Base-by-base conservation (phyloP, 2,888 invertebrate genomes). In the Podotricha telesiphe region DNA sequence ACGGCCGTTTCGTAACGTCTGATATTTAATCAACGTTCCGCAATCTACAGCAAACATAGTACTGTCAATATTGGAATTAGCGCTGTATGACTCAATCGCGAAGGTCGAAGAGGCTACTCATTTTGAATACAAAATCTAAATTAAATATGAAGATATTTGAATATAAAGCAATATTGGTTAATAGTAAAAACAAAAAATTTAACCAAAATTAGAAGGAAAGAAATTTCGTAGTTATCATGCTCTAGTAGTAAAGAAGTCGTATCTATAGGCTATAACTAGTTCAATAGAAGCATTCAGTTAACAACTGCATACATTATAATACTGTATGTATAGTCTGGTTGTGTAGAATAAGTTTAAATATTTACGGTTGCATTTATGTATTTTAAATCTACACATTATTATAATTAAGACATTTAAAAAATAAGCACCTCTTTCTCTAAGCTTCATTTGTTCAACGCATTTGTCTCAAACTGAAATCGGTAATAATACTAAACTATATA, bases 251-350 rank as follows among this genome's bases (percentile, higher is more conserved):
- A 50, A 28, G 53, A 64, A 61, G 47, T 58, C 69, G n/a, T n/a
- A n/a, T 62, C 71, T 71, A 68, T 45, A 22, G 59, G 11, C 45
- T 59, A 59, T 28, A 7, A 48, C 48, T 69, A 62, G 51, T 48
- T 66, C 67, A 68, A 64, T 67, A 68, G 51, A 77, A 76, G 77
- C 77, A 70, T 71, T 73, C 73, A 70, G 79, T 79, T 80, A 79
- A 75, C 37, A 48, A 37, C 74, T 76, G 79, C 80, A 75, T 78
- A 79, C 70, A 75, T 72, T 76, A 75, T 75, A 70, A 62, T 65
- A 72, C 71, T 69, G 70, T 65, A 63, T 68, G 68, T 67, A 68
- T 74, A 77, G 76, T 73, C 76, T 70, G 67, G 63, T 67, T 64
- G 50, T 34, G 45, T 37, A 37, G 59, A 45, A 59, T 45, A 17